These are phyloP conservation scores for Mantis religiosa DNA, from an alignment of 2,888 invertebrate species.

Conservation along the genomic window DNA sequence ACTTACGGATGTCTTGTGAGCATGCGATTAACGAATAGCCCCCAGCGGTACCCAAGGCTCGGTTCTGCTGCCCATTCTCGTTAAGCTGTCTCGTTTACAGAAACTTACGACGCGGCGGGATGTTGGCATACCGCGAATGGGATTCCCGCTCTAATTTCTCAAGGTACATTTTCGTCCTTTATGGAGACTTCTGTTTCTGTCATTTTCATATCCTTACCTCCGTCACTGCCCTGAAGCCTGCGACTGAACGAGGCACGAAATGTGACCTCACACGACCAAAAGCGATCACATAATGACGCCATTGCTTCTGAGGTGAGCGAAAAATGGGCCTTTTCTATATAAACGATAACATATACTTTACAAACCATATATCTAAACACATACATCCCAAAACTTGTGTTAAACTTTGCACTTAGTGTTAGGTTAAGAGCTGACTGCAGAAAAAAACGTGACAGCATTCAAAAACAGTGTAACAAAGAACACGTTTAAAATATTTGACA, in stretches of 20 bases:
- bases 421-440: no score
- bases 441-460: no score
- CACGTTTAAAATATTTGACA: no score
- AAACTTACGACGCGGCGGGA: background rate
- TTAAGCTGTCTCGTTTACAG: background rate
- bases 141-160: background rate
- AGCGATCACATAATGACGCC: background rate
- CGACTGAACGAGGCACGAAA: background rate
- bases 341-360: no score
- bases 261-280: background rate
- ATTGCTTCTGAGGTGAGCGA: no score
- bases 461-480: no score
- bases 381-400: no score
- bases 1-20: background rate
- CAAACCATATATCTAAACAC: no score
- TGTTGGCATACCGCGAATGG: background rate
- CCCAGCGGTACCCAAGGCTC: background rate
- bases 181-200: background rate
- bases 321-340: no score
- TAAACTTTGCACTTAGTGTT: no score
- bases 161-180: background rate
- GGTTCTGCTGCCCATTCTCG: background rate
- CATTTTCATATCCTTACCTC: background rate
- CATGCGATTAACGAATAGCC: background rate
- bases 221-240: background rate